These are phyloP conservation scores for Ciconia nigra DNA, from an alignment of 2,797 vertebrate species.

Conservation along the genomic window DNA sequence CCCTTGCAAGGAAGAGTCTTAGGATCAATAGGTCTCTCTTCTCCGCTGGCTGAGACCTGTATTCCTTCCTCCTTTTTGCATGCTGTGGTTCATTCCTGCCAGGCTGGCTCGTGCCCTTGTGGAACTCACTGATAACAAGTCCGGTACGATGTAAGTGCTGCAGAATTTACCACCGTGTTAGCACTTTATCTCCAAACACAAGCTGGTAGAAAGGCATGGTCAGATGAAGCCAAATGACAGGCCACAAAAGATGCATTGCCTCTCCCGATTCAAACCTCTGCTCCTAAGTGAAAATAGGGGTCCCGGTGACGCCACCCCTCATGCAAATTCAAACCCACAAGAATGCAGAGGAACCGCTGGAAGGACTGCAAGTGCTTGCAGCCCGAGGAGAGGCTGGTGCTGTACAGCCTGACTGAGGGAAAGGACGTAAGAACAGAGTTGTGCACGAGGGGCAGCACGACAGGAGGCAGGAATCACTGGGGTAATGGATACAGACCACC, in stretches of 20 bases:
- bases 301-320: neutral
- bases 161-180: neutral
- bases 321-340: neutral
- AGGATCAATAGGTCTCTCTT: neutral
- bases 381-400: neutral
- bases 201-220: neutral
- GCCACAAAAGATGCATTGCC: neutral
- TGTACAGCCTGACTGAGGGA: neutral
- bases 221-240: neutral
- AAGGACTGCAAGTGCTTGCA: neutral
- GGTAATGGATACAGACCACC: neutral
- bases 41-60: neutral
- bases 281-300: neutral
- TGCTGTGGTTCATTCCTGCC: neutral
- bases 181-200: neutral
- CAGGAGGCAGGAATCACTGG: too few relatives aligned
- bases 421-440: neutral
- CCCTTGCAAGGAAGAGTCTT: neutral
- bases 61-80: neutral
- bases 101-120: neutral
- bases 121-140: neutral
- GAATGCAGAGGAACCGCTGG: neutral
- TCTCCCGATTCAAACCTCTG: neutral
- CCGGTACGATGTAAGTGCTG: neutral
- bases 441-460: accelerated